These are phyloP conservation scores for Hesperia comma DNA, from an alignment of 2,888 invertebrate genomes.

Conservation along the genomic window DNA sequence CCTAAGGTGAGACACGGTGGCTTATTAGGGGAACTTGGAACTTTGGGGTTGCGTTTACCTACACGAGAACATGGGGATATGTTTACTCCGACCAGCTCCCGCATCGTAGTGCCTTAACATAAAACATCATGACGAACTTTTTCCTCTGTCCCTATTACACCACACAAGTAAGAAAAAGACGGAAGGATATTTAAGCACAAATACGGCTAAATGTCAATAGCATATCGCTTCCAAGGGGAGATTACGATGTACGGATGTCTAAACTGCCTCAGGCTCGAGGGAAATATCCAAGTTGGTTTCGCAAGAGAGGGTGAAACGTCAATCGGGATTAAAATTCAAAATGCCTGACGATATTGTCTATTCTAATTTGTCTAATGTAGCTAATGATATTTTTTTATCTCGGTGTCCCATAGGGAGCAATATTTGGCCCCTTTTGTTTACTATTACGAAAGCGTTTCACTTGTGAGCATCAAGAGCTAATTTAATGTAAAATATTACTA, in stretches of 20 bases:
- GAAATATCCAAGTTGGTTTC: constrained; percentile 70
- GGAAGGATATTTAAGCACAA: constrained; percentile 48
- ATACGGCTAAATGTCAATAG: constrained; percentile 55
- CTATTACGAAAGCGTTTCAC: not conserved
- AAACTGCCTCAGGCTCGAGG: constrained; percentile 68
- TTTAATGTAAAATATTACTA: too few relatives aligned
- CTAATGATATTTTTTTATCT: constrained; percentile 34
- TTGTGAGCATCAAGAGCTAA: too few relatives aligned
- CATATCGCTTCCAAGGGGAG: constrained; percentile 57
- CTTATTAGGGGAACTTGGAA: constrained; percentile 82
- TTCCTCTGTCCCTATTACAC: constrained; percentile 49
- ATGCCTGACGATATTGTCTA: constrained; percentile 56
- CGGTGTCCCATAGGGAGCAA: constrained; percentile 25
- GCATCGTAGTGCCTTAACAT: constrained; percentile 21
- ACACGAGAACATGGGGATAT: constrained; percentile 70
- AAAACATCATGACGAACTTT: constrained; percentile 44
- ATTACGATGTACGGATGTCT: constrained; percentile 48
- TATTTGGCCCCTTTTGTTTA: constrained; percentile 18
- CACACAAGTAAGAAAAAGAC: constrained; percentile 51
- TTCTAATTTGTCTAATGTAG: constrained; percentile 71
- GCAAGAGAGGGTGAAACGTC: constrained; percentile 69
- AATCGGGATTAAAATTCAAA: constrained; percentile 74
- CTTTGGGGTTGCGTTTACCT: constrained; percentile 77
- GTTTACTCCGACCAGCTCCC: constrained; percentile 65
- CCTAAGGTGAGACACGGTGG: constrained; percentile 76